phyloP scores from a whole-genome alignment of 1,140 invertebrate species.

The Maniola jurtina region DNA sequence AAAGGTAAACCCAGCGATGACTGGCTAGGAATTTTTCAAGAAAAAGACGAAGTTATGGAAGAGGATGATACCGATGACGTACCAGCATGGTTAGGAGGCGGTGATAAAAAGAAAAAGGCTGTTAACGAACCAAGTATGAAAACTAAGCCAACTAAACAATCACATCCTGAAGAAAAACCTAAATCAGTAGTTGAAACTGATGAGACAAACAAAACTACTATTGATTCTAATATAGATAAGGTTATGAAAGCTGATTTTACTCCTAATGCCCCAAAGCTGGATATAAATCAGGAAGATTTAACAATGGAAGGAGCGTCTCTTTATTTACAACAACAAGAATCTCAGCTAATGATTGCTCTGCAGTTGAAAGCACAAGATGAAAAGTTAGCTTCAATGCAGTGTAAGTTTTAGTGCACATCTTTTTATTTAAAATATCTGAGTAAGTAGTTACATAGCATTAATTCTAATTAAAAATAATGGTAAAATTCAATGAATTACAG shows the following conservation, averaged over 20 bases:
- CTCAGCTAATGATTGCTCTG: slow-evolving; percentile 73
- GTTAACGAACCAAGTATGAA: slow-evolving; percentile 37
- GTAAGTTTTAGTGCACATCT: slow-evolving; percentile 50
- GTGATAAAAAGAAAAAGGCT: slow-evolving; percentile 52
- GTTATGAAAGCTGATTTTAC: slow-evolving; percentile 18
- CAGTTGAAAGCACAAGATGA: slow-evolving; percentile 77
- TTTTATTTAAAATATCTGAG: no score
- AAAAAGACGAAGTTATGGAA: slow-evolving; percentile 45
- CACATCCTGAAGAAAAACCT: slow-evolving; percentile 27
- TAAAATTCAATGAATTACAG: no score
- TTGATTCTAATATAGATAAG: slow-evolving; percentile 24
- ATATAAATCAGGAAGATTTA: slow-evolving; percentile 53
- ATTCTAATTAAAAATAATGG: no score
- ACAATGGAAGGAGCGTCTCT: slow-evolving; percentile 66
- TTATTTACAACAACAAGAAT: slow-evolving; percentile 74
- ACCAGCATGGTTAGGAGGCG: slow-evolving; percentile 62
- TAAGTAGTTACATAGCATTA: no score
- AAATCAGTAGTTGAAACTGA: slow-evolving; percentile 22
- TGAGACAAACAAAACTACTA: slow-evolving; percentile 4
- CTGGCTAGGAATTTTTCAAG: slow-evolving; percentile 72
- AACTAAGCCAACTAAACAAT: slow-evolving; percentile 23
- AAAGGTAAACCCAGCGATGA: slow-evolving; percentile 62
- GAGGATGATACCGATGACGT: slow-evolving; percentile 51
- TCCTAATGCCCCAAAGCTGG: slow-evolving; percentile 20
- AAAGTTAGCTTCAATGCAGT: slow-evolving; percentile 69